phyloP scores from a whole-genome alignment of 2,113 vertebrate species.

The Oncorhynchus masou region DNA sequence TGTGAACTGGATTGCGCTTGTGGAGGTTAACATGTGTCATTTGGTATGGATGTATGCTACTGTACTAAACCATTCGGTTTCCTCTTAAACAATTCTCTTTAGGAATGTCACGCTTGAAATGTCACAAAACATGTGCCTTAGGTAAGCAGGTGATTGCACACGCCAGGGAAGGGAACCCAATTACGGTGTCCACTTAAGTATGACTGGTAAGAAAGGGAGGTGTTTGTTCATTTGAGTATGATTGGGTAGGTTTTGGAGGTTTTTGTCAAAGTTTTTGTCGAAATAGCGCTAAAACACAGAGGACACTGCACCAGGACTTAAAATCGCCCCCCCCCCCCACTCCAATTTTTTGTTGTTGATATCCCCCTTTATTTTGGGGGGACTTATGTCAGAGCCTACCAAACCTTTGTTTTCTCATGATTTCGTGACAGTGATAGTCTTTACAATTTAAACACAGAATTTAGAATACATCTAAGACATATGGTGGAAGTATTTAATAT shows the following conservation, averaged over 20 bases:
- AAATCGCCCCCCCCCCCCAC: slow-evolving; percentile 21
- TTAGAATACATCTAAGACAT: neutral
- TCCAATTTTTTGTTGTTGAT: neutral
- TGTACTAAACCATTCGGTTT: neutral
- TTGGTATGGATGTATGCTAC: neutral
- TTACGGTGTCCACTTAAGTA: slow-evolving; percentile 25
- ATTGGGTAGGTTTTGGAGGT: slow-evolving; percentile 18
- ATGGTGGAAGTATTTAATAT: slow-evolving; percentile 11
- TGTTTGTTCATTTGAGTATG: neutral
- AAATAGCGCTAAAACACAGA: slow-evolving; percentile 39
- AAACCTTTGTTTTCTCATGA: neutral
- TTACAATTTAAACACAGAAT: slow-evolving; percentile 13
- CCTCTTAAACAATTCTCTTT: no score
- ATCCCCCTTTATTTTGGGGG: neutral
- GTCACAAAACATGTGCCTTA: slow-evolving; percentile 84
- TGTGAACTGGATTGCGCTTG: neutral
- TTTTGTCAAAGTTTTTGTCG: slow-evolving; percentile 31
- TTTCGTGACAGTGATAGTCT: slow-evolving; percentile 33
- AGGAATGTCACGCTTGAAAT: slow-evolving; percentile 15
- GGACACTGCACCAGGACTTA: slow-evolving; percentile 16
- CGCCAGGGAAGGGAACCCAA: slow-evolving; percentile 61
- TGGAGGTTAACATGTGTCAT: neutral
- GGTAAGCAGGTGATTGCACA: slow-evolving; percentile 80
- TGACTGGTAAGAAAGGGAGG: neutral
- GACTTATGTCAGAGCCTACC: neutral